Conservation (phyloP, 1,140 invertebrate species). For the Trinorchestia longiramus region DNA sequence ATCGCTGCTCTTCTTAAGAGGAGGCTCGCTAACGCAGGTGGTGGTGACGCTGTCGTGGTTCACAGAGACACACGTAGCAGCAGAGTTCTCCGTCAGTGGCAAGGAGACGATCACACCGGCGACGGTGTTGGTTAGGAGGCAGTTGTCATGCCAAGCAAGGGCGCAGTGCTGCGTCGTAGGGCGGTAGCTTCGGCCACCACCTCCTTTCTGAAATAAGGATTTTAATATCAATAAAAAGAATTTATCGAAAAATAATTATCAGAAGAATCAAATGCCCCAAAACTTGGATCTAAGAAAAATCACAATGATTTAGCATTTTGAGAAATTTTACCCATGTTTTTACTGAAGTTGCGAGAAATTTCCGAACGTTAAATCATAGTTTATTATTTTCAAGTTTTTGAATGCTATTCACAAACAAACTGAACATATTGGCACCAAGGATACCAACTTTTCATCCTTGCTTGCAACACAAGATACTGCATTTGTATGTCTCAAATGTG, state of each 20-base stretch:
- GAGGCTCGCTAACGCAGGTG: background rate
- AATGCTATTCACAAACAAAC: too few species aligned
- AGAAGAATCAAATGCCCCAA: background rate
- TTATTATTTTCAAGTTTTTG: too few species aligned
- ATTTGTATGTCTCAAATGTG: too few species aligned
- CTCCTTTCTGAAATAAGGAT: background rate
- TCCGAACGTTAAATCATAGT: too few species aligned
- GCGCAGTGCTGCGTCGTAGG: constrained; percentile 60
- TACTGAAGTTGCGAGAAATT: too few species aligned
- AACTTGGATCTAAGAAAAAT: too few species aligned
- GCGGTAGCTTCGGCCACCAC: background rate
- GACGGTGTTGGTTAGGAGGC: constrained; percentile 57
- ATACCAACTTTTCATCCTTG: too few species aligned
- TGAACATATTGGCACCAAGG: too few species aligned
- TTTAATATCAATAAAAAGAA: background rate
- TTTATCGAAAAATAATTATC: background rate
- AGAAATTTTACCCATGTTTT: too few species aligned
- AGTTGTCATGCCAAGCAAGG: constrained; percentile 59
- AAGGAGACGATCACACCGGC: constrained; percentile 59
- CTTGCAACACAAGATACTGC: too few species aligned
- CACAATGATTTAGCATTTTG: too few species aligned
- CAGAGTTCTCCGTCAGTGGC: constrained; percentile 18
- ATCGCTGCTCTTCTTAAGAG: background rate
- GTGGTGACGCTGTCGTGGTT: background rate
- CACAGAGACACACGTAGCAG: background rate